phyloP scores from a whole-genome alignment of 2,113 vertebrate genomes.

The Otus sunia region DNA sequence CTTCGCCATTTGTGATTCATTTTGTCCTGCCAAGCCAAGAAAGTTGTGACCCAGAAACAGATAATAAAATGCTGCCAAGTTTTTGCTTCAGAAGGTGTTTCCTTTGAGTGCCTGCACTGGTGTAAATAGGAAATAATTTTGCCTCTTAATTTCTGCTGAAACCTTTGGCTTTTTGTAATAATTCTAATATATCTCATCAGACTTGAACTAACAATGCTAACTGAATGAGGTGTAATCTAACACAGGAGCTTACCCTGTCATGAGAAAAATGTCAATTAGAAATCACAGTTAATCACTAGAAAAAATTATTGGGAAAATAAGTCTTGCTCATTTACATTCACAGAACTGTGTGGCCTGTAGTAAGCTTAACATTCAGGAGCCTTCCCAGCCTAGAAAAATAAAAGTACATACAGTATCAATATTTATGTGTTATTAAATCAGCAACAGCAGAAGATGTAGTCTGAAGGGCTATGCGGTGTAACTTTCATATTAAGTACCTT shows the following conservation, averaged over 20 bases:
- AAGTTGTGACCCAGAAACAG: neutral
- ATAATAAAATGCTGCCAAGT: neutral
- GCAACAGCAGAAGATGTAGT: neutral
- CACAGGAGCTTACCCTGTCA: neutral
- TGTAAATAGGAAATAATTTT: neutral
- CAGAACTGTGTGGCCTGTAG: neutral
- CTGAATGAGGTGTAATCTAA: neutral
- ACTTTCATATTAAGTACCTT: neutral
- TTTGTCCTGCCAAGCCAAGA: neutral
- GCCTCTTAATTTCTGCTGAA: neutral
- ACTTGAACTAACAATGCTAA: neutral
- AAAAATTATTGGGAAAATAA: neutral
- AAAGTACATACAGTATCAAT: neutral
- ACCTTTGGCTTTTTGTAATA: neutral
- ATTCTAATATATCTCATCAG: neutral
- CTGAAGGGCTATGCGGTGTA: neutral
- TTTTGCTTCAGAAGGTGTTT: neutral
- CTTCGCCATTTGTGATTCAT: neutral
- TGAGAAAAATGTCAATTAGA: neutral
- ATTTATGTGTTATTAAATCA: neutral
- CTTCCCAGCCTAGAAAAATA: neutral
- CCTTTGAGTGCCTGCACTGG: neutral
- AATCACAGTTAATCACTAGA: neutral
- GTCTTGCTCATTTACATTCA: neutral
- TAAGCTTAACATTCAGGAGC: neutral